These are phyloP conservation scores for Neomonachus schauinslandi DNA, from an alignment of 2,113 vertebrate genomes.

Conservation along the genomic window DNA sequence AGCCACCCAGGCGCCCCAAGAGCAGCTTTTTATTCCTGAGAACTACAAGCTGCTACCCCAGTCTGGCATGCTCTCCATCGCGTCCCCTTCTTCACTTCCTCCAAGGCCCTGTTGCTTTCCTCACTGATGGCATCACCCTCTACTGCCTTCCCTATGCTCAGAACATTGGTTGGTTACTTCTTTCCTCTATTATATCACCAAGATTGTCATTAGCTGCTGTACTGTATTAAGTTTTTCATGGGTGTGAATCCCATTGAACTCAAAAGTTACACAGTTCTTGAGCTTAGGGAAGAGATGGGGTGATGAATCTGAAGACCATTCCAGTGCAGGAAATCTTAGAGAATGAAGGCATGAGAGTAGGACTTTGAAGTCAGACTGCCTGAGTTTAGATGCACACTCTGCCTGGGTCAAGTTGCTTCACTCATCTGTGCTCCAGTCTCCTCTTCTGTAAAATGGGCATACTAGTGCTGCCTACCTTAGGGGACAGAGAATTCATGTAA, in stretches of 20 bases:
- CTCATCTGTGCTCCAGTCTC: background rate
- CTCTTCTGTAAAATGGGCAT: background rate
- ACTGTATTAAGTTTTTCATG: background rate
- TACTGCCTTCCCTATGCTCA: background rate
- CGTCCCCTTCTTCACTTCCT: background rate
- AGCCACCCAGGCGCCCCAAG: background rate
- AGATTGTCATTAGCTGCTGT: background rate
- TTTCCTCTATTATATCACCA: background rate
- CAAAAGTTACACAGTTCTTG: background rate
- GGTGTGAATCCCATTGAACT: background rate
- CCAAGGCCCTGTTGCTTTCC: background rate
- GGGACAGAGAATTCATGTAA: background rate
- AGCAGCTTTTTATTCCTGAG: slow-evolving; percentile 25
- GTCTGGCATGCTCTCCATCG: background rate
- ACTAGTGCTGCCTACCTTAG: too few relatives aligned
- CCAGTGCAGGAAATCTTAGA: background rate
- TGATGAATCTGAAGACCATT: background rate
- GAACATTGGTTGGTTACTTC: background rate
- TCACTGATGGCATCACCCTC: background rate
- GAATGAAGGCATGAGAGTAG: background rate
- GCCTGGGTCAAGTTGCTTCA: background rate
- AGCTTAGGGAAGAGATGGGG: background rate
- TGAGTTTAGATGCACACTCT: background rate
- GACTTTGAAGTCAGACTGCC: background rate
- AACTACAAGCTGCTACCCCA: background rate